Conservation (phyloP, 2,888 invertebrate species). For the Microctonus hyperodae region DNA sequence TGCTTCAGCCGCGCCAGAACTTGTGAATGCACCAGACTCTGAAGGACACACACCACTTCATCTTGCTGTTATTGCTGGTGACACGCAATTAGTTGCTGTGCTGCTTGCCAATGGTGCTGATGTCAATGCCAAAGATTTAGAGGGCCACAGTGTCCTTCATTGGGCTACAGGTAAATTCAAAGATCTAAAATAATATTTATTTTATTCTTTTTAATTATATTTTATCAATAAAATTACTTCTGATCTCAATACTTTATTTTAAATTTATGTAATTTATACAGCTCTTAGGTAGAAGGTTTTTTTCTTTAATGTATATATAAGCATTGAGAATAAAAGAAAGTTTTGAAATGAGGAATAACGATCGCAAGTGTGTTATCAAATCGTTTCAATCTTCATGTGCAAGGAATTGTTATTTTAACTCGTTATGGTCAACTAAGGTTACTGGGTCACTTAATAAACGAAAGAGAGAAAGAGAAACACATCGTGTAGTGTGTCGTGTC, state of each 20-base stretch:
- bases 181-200: no score
- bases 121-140: constrained; percentile 89
- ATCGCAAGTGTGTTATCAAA: constrained; percentile 5
- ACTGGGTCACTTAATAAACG: constrained; percentile 52
- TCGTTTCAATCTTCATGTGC: constrained; percentile 4
- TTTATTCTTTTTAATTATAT: no score
- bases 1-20: constrained; percentile 84
- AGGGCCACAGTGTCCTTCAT: constrained; percentile 94
- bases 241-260: no score
- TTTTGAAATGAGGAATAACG: background rate
- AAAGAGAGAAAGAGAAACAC: background rate
- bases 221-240: no score
- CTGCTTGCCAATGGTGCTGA: constrained; percentile 89
- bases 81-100: constrained; percentile 84
- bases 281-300: no score
- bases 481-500: constrained; percentile 8
- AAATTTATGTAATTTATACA: no score
- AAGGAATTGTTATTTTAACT: background rate
- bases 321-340: background rate
- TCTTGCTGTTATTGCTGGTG: constrained; percentile 93
- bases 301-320: background rate
- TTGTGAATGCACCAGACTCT: constrained; percentile 85
- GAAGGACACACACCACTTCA: constrained; percentile 96
- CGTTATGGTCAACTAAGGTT: constrained; percentile 54
- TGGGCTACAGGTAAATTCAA: constrained; percentile 91